Evolutionary conservation across 2,797 vertebrate genomes (phyloP).

Genomic region (Tokudaia muenninki): DNA sequence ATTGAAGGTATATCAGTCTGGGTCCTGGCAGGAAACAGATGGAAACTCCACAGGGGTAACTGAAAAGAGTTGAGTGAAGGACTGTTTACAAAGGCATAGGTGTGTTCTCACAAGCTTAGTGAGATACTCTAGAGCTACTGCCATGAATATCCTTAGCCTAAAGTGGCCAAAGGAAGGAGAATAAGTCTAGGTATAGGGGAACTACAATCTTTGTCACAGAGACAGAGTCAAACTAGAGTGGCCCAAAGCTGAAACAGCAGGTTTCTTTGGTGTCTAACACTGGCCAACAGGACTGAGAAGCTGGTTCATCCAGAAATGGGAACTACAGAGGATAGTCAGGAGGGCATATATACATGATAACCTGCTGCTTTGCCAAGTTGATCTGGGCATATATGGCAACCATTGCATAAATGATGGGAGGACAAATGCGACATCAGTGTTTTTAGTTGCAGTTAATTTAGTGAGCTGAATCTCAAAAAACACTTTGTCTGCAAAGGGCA

Average conservation of each 20-base stretch:
- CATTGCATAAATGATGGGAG: neutral
- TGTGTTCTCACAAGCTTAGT: neutral
- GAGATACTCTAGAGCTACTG: neutral
- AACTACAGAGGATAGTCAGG: neutral
- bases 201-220: neutral
- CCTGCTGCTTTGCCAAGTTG: neutral
- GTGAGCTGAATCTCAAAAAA: neutral
- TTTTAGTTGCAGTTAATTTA: neutral
- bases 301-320: neutral
- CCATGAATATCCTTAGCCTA: neutral
- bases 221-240: neutral
- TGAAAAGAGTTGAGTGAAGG: neutral
- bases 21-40: neutral
- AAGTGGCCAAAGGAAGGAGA: neutral
- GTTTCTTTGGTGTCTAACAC: neutral
- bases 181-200: neutral
- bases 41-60: neutral
- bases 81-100: neutral
- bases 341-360: neutral
- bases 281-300: neutral
- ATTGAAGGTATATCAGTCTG: neutral
- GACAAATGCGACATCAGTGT: neutral
- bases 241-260: neutral
- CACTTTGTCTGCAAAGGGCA: neutral
- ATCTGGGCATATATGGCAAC: neutral